Percentiles rank a stretch among this genome's conserved stretches.
These are phyloP conservation scores for Elaphurus davidianus DNA, from an alignment of 2,113 vertebrate species.

Conservation along the genomic window DNA sequence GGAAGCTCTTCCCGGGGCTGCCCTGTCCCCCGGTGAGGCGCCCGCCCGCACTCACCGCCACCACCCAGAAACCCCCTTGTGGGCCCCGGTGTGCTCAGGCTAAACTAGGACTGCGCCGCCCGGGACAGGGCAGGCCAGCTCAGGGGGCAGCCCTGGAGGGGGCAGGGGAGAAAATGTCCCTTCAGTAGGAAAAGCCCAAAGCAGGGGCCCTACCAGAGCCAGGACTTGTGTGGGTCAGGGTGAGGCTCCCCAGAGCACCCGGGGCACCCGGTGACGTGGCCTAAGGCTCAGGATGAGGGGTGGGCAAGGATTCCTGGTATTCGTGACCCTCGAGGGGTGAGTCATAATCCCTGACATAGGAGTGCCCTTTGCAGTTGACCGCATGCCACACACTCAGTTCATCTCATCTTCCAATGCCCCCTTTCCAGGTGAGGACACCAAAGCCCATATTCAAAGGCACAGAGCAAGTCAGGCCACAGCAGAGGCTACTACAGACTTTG, in stretches of 20 bases:
- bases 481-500: neutral
- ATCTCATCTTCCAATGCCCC: neutral
- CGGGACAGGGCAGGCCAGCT: neutral
- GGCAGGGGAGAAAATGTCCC: neutral
- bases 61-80: neutral
- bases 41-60: neutral
- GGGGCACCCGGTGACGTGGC: neutral
- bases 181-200: neutral
- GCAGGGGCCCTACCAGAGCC: neutral
- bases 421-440: neutral
- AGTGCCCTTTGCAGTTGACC: neutral
- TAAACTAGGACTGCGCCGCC: neutral
- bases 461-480: neutral
- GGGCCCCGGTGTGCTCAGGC: neutral
- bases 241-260: neutral
- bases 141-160: neutral
- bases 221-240: neutral
- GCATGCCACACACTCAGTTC: neutral
- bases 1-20: neutral
- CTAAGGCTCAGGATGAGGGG: neutral
- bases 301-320: neutral
- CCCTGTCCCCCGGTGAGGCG: neutral
- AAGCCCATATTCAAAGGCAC: neutral
- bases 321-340: rapidly evolving
- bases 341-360: rapidly evolving